Evolutionary conservation across 2,113 vertebrate genomes (phyloP).

Genomic region (Notothenia coriiceps): DNA sequence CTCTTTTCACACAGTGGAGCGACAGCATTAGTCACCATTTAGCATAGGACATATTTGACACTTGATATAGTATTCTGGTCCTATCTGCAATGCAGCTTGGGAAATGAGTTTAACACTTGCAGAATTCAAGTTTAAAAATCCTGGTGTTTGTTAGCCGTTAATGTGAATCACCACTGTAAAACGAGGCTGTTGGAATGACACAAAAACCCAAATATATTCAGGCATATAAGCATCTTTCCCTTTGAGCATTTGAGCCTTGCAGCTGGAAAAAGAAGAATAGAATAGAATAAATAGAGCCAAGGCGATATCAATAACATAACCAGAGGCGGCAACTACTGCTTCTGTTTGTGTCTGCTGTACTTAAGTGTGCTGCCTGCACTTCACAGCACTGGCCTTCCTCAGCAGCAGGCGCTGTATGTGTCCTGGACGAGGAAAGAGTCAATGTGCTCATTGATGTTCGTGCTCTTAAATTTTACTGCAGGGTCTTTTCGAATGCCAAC

Average conservation of each 20-base stretch:
- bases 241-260: slow-evolving; percentile 18
- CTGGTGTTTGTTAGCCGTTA: background rate
- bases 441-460: slow-evolving; percentile 69
- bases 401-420: slow-evolving; percentile 60
- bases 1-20: slow-evolving; percentile 18
- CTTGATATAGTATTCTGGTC: background rate
- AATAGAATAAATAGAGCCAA: slow-evolving; percentile 42
- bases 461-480: slow-evolving; percentile 55
- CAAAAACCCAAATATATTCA: background rate
- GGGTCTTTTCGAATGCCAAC: slow-evolving; percentile 47
- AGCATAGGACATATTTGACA: slow-evolving; percentile 12
- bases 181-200: background rate
- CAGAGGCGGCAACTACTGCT: slow-evolving; percentile 53
- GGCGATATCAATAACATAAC: slow-evolving; percentile 49
- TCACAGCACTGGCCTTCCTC: slow-evolving; percentile 56
- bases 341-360: slow-evolving; percentile 55
- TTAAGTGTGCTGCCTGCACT: slow-evolving; percentile 55
- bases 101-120: background rate
- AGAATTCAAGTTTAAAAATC: too few relatives aligned
- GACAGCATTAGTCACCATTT: slow-evolving; percentile 14
- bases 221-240: background rate
- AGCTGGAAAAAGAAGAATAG: slow-evolving; percentile 37
- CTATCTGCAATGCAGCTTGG: background rate
- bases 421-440: slow-evolving; percentile 66
- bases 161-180: background rate